Evolutionary conservation across 2,888 invertebrate genomes (phyloP).

Genomic region (Trilocha varians): DNA sequence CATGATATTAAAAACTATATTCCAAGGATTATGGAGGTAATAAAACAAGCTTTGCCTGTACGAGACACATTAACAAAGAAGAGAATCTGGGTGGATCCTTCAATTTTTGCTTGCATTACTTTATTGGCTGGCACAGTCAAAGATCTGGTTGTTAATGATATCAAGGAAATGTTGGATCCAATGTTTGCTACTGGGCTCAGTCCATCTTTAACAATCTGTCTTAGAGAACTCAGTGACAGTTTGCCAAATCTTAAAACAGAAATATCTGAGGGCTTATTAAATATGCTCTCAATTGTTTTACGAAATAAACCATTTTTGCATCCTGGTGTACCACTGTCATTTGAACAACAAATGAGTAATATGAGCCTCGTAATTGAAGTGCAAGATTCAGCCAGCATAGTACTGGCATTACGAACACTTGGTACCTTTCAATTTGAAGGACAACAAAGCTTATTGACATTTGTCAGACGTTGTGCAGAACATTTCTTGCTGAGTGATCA

Average conservation of each 20-base stretch:
- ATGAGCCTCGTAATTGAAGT: conserved; percentile 68
- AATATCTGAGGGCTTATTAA: conserved; percentile 93
- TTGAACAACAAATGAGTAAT: conserved; percentile 64
- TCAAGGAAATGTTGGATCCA: conserved; percentile 88
- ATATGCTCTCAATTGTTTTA: conserved; percentile 91
- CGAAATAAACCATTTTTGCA: conserved; percentile 90
- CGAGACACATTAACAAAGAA: conserved; percentile 86
- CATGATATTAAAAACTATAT: conserved; percentile 85
- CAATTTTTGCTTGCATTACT: conserved; percentile 94
- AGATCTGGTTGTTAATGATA: conserved; percentile 81
- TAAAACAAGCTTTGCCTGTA: conserved; percentile 83
- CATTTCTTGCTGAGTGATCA: conserved; percentile 92
- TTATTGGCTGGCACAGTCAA: conserved; percentile 91
- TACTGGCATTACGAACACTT: conserved; percentile 92
- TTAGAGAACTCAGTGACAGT: conserved; percentile 90
- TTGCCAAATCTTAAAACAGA: conserved; percentile 90
- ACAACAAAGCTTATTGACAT: conserved; percentile 87
- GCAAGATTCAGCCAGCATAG: conserved; percentile 86
- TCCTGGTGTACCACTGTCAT: conserved; percentile 82
- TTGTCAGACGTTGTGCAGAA: conserved; percentile 94
- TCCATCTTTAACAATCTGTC: conserved; percentile 90
- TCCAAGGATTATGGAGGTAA: conserved; percentile 87
- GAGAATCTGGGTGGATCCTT: conserved; percentile 83
- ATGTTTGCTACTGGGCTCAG: conserved; percentile 95
- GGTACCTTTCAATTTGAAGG: conserved; percentile 94